Percentiles rank a stretch among this genome's conserved stretches.
Evolutionary conservation across 2,113 vertebrate species (phyloP).

Genomic region (Forbesichthys agassizii): DNA sequence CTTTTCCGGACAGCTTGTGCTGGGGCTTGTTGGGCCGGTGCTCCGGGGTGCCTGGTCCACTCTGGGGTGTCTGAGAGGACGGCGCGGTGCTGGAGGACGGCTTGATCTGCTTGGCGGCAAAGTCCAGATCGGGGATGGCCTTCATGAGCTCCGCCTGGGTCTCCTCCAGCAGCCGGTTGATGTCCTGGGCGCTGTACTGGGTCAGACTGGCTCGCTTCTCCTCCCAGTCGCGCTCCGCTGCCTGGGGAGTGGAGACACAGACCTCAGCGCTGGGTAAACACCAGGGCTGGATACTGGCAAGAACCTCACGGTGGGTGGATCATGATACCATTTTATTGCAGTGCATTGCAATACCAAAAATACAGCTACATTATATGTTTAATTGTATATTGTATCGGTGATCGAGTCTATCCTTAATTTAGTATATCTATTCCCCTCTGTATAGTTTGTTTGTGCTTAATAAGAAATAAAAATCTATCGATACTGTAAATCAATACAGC

Average conservation of each 20-base stretch:
- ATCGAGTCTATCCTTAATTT: too few species aligned
- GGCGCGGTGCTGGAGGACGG: constrained; percentile 55
- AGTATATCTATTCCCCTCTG: too few species aligned
- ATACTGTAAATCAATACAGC: too few species aligned
- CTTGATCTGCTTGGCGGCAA: constrained; percentile 90
- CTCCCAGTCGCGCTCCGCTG: constrained; percentile 96
- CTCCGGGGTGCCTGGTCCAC: constrained; percentile 76
- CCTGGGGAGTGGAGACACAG: constrained; percentile 68
- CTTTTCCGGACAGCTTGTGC: constrained; percentile 86
- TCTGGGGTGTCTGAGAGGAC: constrained; percentile 45
- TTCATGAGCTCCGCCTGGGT: constrained; percentile 98
- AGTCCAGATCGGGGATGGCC: constrained; percentile 96
- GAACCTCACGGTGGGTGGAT: too few species aligned
- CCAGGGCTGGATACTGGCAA: too few species aligned
- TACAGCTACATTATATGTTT: too few species aligned
- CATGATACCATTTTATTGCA: too few species aligned
- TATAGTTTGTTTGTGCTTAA: too few species aligned
- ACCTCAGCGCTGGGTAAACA: background rate
- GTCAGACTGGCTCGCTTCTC: constrained; percentile 94
- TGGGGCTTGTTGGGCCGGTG: constrained; percentile 86
- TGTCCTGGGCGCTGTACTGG: constrained; percentile 96
- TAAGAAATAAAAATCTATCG: too few species aligned
- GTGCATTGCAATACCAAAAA: too few species aligned
- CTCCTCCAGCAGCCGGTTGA: constrained; percentile 95
- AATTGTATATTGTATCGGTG: too few species aligned